Base-by-base conservation (phyloP, 2,888 invertebrate genomes). In the Atrina japonica region DNA sequence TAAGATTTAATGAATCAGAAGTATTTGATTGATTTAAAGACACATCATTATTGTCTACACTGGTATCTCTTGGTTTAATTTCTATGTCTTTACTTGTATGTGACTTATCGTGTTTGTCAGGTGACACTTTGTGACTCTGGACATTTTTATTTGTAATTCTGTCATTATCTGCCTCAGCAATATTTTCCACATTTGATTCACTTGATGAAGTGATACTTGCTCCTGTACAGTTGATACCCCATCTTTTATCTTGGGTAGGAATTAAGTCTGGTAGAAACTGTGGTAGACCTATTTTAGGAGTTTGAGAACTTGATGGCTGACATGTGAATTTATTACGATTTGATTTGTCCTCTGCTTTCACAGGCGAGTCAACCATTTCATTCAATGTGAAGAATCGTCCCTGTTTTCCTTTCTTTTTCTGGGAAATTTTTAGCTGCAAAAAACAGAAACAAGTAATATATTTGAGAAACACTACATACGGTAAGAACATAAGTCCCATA, bases 401-500 rank as follows among this genome's bases (percentile, higher is more conserved):
- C 27, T 73, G 66, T 47, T 67, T 64, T 21, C 70, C 70, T 29
- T 70, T 53, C 60, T 74, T 74, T 50, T 63, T 66, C n/a, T 47
- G 43, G 30, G 63, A 59, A 16, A 66, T 70, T 47, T 74, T 74
- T 16, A 74, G 43, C 74, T 74, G 50, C 43, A 74, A 59, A n/a
- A 52, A 25, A 65, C 61, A 40, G 27, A 7, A 16, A 52, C 30
- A 30, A 30, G 16, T n/a, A n/a, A n/a, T 3, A 43, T 43, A 18
- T 1, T n/a, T n/a, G n/a, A n/a, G n/a, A n/a, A n/a, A n/a, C n/a
- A n/a, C n/a, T n/a, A n/a, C n/a, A n/a, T n/a, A n/a, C n/a, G n/a
- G n/a, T n/a, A n/a, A n/a, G n/a, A n/a, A n/a, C n/a, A n/a, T n/a
- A n/a, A n/a, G n/a, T n/a, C n/a, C n/a, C n/a, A n/a, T n/a, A n/a